Evolutionary conservation across 2,888 invertebrate species (phyloP).

Genomic region (Pammene aurita): DNA sequence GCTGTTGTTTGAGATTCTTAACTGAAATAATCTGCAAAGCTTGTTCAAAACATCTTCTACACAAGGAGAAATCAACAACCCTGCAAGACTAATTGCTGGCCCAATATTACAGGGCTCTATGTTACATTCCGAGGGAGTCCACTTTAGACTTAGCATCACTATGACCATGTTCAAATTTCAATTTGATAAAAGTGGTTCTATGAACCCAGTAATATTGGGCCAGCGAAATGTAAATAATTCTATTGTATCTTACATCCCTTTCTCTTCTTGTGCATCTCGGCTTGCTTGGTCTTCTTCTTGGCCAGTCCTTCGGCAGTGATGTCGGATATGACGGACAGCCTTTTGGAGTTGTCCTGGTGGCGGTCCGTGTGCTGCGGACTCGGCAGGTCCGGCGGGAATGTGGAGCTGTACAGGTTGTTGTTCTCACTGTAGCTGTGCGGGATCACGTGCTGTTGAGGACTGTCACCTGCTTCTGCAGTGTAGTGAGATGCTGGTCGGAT

Average conservation of each 20-base stretch:
- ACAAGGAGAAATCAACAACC: neutral
- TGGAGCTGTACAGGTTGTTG: conserved; percentile 71
- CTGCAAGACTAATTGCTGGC: conserved; percentile 8
- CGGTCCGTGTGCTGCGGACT: conserved; percentile 52
- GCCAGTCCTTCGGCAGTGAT: conserved; percentile 75
- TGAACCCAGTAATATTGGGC: too few relatives aligned
- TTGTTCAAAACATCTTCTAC: neutral
- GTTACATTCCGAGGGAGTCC: too few relatives aligned
- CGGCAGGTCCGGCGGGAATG: conserved; percentile 63
- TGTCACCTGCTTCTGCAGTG: conserved; percentile 62
- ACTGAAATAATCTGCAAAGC: neutral
- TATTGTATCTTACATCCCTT: conserved; percentile 78
- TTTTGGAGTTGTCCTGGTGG: conserved; percentile 64
- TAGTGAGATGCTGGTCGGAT: conserved; percentile 78
- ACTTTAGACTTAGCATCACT: too few relatives aligned
- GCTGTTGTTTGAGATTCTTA: conserved; percentile 9
- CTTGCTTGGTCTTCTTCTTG: conserved; percentile 74
- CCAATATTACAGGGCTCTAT: too few relatives aligned
- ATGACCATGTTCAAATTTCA: too few relatives aligned
- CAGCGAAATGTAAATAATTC: conserved; percentile 37
- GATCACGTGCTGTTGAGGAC: conserved; percentile 50
- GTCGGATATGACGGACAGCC: conserved; percentile 77
- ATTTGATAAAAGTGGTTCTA: too few relatives aligned
- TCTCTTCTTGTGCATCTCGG: conserved; percentile 70
- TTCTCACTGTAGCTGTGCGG: conserved; percentile 77